Evolutionary conservation across 2,797 vertebrate genomes (phyloP).

Genomic region (Spheniscus humboldti): DNA sequence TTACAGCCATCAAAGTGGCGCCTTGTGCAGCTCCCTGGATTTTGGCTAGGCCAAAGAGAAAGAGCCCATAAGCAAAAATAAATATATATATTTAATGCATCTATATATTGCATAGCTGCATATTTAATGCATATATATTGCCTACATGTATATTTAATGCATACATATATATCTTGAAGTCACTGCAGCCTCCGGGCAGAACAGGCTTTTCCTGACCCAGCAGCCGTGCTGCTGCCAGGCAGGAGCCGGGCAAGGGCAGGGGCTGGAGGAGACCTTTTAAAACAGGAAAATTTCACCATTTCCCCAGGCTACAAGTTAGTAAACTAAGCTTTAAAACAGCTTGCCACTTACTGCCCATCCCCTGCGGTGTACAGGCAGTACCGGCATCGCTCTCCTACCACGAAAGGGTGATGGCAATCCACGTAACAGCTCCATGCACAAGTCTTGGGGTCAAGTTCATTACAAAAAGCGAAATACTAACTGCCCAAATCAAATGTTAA

Average conservation of each 20-base stretch:
- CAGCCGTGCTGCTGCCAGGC: background rate
- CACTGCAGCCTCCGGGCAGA: background rate
- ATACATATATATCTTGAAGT: background rate
- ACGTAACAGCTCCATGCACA: accelerated
- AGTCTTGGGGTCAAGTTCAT: background rate
- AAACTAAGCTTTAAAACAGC: background rate
- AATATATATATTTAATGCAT: background rate
- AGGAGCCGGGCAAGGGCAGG: background rate
- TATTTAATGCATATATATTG: constrained; percentile 14
- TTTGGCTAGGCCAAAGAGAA: background rate
- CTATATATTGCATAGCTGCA: background rate
- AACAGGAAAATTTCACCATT: background rate
- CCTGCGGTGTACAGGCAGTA: background rate
- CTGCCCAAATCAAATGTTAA: background rate
- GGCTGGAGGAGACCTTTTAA: background rate
- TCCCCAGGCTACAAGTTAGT: background rate
- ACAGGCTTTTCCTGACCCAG: background rate
- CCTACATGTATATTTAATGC: background rate
- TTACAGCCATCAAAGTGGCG: accelerated
- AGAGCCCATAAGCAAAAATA: background rate
- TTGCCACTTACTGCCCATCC: background rate
- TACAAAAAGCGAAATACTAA: background rate
- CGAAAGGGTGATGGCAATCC: accelerated
- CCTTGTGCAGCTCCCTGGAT: background rate
- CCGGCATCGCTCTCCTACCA: background rate